phyloP scores from a whole-genome alignment of 2,113 vertebrate genomes.

The Eretmodus cyanostictus region DNA sequence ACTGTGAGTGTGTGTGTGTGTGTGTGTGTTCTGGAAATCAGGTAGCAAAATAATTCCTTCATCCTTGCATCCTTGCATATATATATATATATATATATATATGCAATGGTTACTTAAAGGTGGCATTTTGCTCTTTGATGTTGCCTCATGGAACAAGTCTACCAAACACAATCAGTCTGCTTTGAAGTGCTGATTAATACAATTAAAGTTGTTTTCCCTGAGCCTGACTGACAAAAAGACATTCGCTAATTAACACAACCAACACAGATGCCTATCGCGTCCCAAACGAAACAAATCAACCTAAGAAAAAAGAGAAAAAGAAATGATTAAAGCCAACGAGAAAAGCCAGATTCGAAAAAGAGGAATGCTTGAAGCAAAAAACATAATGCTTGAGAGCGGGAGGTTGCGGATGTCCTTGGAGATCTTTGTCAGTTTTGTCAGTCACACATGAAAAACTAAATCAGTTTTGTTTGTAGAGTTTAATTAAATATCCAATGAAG shows the following conservation, averaged over 20 bases:
- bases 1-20: background rate
- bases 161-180: background rate
- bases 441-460: background rate
- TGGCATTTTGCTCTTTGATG: background rate
- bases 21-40: background rate
- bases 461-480: background rate
- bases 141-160: background rate
- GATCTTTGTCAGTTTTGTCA: background rate
- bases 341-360: background rate
- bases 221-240: background rate
- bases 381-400: background rate
- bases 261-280: background rate
- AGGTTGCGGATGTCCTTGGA: background rate
- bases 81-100: background rate
- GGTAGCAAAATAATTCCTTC: slow-evolving; percentile 16
- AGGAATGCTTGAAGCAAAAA: background rate
- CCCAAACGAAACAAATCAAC: background rate
- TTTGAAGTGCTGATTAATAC: background rate
- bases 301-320: background rate
- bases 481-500: background rate
- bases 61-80: slow-evolving; percentile 14
- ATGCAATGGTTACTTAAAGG: background rate
- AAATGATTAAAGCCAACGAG: background rate
- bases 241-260: background rate
- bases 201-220: background rate